phyloP scores from a whole-genome alignment of 2,888 invertebrate species.

The Lasioglossum leucozonium region DNA sequence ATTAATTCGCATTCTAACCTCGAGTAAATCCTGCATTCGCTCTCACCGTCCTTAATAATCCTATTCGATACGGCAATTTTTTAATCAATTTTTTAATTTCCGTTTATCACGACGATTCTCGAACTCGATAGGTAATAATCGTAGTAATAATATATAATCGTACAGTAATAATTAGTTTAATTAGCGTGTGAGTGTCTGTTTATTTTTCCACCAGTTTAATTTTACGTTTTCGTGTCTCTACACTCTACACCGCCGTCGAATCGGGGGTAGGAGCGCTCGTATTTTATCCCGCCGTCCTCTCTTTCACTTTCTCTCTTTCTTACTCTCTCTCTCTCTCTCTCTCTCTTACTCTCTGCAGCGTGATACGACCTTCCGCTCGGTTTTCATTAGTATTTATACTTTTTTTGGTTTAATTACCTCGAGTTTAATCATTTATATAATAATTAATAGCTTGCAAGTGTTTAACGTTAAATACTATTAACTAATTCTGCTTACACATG shows the following conservation, averaged over 20 bases:
- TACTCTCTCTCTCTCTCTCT: constrained; percentile 8
- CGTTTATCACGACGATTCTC: constrained; percentile 82
- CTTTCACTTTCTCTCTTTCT: background rate
- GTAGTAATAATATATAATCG: constrained; percentile 79
- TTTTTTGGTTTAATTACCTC: constrained; percentile 70
- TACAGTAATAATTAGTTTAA: constrained; percentile 81
- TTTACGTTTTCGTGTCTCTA: constrained; percentile 8
- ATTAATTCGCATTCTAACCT: constrained; percentile 48
- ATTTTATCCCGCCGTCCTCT: constrained; percentile 47
- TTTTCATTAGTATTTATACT: constrained; percentile 54
- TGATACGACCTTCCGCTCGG: constrained; percentile 74
- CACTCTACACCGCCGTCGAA: constrained; percentile 5
- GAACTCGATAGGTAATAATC: constrained; percentile 82
- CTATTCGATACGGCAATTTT: constrained; percentile 64
- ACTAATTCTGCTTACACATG: constrained; percentile 81
- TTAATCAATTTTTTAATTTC: constrained; percentile 50
- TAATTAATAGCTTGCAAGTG: constrained; percentile 84
- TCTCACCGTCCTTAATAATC: constrained; percentile 23
- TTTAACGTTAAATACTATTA: constrained; percentile 84
- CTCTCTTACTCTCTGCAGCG: constrained; percentile 65
- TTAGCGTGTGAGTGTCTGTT: constrained; percentile 73
- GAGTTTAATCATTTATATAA: constrained; percentile 83
- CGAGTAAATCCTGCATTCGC: constrained; percentile 38
- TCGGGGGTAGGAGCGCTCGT: background rate
- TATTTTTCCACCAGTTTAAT: constrained; percentile 41